Evolutionary conservation across 23 tunicate species (phyloP).

Genomic region (Diplosoma virens): DNA sequence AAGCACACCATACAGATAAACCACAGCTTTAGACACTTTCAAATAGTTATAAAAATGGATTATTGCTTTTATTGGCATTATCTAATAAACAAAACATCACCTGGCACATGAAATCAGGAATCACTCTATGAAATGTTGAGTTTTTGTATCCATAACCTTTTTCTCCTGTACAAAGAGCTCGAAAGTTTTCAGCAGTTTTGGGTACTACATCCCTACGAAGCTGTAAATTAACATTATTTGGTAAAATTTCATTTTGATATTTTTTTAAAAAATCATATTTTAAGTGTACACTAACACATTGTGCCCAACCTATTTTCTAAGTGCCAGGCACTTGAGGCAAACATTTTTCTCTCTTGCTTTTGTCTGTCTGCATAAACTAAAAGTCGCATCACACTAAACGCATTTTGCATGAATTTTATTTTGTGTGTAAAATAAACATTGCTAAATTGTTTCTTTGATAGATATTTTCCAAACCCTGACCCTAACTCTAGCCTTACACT

Average conservation of each 20-base stretch:
- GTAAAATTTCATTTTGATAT: too few relatives aligned
- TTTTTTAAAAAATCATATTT: too few relatives aligned
- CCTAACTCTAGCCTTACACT: neutral
- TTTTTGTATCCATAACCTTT: conserved; percentile 87
- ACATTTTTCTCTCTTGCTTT: too few relatives aligned
- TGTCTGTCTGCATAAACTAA: too few relatives aligned
- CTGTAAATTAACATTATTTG: conserved; percentile 25
- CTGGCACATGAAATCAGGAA: conserved; percentile 98
- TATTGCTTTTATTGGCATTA: neutral
- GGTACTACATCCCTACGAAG: conserved; percentile 92
- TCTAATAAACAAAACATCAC: neutral
- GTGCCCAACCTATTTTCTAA: too few relatives aligned
- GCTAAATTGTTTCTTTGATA: too few relatives aligned
- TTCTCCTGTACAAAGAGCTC: conserved; percentile 93
- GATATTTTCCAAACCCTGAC: neutral
- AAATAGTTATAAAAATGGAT: neutral
- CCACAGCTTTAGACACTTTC: neutral
- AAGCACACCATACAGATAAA: too few relatives aligned
- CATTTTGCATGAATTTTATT: too few relatives aligned
- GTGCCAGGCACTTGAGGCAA: too few relatives aligned
- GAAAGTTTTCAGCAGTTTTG: conserved; percentile 91
- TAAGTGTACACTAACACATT: too few relatives aligned
- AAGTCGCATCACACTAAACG: too few relatives aligned
- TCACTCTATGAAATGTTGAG: conserved; percentile 78
- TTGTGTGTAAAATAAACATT: too few relatives aligned